Conservation (phyloP, 92 coral and sea anemone genomes). For the Porites divaricata region DNA sequence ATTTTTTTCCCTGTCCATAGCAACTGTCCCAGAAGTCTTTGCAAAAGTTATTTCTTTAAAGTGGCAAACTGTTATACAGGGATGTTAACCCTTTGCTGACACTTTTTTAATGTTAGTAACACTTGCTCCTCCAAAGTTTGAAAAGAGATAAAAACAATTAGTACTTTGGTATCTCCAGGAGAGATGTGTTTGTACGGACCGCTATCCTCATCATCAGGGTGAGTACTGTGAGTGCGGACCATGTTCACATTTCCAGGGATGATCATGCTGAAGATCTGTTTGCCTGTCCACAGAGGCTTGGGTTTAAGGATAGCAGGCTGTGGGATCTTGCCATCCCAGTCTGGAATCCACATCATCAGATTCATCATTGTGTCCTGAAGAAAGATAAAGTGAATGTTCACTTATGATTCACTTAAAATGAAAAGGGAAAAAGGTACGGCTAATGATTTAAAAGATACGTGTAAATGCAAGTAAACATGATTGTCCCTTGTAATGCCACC, state of each 20-base stretch:
- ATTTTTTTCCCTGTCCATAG: no score
- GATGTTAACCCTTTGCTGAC: no score
- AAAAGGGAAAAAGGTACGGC: neutral
- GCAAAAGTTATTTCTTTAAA: no score
- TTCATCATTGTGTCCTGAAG: slow-evolving; percentile 94
- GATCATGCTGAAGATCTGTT: slow-evolving; percentile 94
- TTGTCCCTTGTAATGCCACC: slow-evolving; percentile 37
- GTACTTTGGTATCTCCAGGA: slow-evolving; percentile 98
- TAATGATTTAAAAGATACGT: no score
- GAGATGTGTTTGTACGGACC: slow-evolving; percentile 96
- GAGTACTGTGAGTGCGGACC: slow-evolving; percentile 97
- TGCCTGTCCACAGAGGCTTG: slow-evolving; percentile 98
- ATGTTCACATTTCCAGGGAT: slow-evolving; percentile 97
- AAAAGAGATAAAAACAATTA: no score
- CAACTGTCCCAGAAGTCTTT: no score
- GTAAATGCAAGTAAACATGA: neutral
- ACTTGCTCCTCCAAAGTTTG: no score
- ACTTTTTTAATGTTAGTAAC: no score
- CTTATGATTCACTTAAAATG: neutral
- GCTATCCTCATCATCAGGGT: slow-evolving; percentile 98
- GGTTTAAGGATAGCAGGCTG: slow-evolving; percentile 98
- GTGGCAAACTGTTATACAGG: no score
- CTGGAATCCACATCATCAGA: slow-evolving; percentile 95
- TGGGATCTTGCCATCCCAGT: slow-evolving; percentile 97
- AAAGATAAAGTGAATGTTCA: neutral